phyloP scores from a whole-genome alignment of 2,888 invertebrate species.

The Cremastinae sp. region DNA sequence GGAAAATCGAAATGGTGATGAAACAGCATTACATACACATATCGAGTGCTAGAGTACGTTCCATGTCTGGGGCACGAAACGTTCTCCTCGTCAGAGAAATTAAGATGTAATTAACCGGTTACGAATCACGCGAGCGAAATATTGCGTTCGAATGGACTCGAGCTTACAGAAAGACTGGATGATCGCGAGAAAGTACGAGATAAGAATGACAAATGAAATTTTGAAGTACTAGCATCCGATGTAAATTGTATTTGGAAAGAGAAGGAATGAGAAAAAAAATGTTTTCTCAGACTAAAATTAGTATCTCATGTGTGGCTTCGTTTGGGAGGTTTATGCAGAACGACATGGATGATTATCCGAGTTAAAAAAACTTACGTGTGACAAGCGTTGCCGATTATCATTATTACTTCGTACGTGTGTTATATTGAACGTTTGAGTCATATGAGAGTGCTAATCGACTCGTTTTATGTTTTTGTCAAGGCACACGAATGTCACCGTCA shows the following conservation, averaged over 20 bases:
- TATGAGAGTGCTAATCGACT: slow-evolving; percentile 71
- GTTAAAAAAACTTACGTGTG: slow-evolving; percentile 73
- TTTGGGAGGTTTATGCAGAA: slow-evolving; percentile 25
- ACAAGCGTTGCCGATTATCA: slow-evolving; percentile 72
- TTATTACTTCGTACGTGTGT: slow-evolving; percentile 67
- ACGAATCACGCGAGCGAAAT: no score
- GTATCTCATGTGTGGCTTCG: slow-evolving; percentile 52
- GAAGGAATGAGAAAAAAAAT: slow-evolving; percentile 49
- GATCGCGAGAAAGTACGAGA: neutral
- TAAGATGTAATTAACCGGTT: slow-evolving; percentile 3
- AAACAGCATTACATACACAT: slow-evolving; percentile 40
- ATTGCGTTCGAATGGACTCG: no score
- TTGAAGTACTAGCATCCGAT: slow-evolving; percentile 40
- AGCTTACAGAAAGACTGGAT: no score
- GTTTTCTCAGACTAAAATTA: slow-evolving; percentile 72
- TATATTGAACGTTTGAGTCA: slow-evolving; percentile 61
- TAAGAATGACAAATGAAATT: slow-evolving; percentile 7
- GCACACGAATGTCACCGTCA: slow-evolving; percentile 73
- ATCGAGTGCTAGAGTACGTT: slow-evolving; percentile 12
- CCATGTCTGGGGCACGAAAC: neutral
- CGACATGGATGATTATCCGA: slow-evolving; percentile 14
- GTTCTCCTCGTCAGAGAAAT: neutral
- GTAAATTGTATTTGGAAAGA: slow-evolving; percentile 68
- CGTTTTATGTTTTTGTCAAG: slow-evolving; percentile 72
- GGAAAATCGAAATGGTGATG: slow-evolving; percentile 11